phyloP scores from a whole-genome alignment of 2,888 invertebrate genomes.

The Seira ritae region DNA sequence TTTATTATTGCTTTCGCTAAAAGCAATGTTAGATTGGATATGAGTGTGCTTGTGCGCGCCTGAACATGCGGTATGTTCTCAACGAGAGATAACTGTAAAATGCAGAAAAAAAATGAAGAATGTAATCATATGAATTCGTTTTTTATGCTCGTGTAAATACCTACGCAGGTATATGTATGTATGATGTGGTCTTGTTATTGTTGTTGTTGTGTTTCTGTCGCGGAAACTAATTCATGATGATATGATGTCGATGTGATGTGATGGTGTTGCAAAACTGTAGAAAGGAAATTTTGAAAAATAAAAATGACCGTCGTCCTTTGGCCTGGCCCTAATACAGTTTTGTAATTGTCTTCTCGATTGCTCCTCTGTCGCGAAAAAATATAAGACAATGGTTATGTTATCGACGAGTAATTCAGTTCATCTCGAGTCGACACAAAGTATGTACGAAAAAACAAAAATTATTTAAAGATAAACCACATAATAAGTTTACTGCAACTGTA shows the following conservation, averaged over 20 bases:
- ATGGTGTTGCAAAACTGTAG: not conserved
- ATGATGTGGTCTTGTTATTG: too few species aligned
- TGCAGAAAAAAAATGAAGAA: conserved; percentile 59
- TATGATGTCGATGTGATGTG: too few species aligned
- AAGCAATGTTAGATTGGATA: conserved; percentile 36
- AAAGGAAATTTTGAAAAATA: not conserved
- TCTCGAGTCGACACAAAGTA: too few species aligned
- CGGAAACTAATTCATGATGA: conserved; percentile 15
- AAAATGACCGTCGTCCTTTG: not conserved
- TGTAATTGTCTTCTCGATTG: too few species aligned
- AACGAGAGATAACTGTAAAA: conserved; percentile 65
- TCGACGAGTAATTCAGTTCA: too few species aligned
- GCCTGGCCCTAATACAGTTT: conserved; percentile 17
- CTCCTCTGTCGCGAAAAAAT: too few species aligned
- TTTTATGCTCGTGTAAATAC: not conserved
- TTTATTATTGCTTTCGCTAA: conserved; percentile 64
- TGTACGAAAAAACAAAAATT: too few species aligned
- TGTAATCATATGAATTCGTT: conserved; percentile 12
- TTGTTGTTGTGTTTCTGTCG: too few species aligned
- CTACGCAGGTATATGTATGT: too few species aligned
- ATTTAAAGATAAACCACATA: too few species aligned
- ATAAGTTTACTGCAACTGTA: too few species aligned
- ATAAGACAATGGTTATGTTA: too few species aligned
- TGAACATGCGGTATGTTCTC: conserved; percentile 58
- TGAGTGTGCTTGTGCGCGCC: conserved; percentile 26